Evolutionary conservation across 2,113 vertebrate genomes (phyloP).

Genomic region (Cercocebus atys): DNA sequence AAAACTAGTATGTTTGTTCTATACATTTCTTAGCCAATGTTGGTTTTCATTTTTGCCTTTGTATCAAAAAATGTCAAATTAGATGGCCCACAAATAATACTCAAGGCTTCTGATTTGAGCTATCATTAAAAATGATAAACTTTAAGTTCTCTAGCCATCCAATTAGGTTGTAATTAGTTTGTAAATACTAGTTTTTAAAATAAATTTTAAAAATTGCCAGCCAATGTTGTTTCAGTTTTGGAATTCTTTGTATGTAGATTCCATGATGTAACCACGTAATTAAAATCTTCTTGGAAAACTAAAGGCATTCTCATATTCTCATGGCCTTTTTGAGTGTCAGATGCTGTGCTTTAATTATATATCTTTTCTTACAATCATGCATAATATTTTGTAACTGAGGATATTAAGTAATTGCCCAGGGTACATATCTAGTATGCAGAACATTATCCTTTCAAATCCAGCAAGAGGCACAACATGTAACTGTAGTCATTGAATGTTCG

Average conservation of each 20-base stretch:
- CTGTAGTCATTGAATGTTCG: neutral
- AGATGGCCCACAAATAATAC: neutral
- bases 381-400: neutral
- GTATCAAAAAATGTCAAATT: neutral
- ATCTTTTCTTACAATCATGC: neutral
- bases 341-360: neutral
- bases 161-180: neutral
- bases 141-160: neutral
- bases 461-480: neutral
- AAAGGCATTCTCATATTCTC: neutral
- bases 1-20: neutral
- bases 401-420: neutral
- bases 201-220: neutral
- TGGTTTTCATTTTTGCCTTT: neutral
- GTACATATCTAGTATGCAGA: neutral
- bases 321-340: neutral
- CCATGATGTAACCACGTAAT: neutral
- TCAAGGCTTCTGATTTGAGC: constrained; percentile 10
- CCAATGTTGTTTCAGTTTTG: neutral
- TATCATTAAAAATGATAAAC: neutral
- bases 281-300: constrained; percentile 1
- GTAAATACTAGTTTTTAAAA: neutral
- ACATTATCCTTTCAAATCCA: neutral
- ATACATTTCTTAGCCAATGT: neutral
- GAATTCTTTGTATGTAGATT: neutral